These are phyloP conservation scores for Bombus terrestris DNA, from an alignment of 1,140 invertebrate genomes.

Conservation along the genomic window DNA sequence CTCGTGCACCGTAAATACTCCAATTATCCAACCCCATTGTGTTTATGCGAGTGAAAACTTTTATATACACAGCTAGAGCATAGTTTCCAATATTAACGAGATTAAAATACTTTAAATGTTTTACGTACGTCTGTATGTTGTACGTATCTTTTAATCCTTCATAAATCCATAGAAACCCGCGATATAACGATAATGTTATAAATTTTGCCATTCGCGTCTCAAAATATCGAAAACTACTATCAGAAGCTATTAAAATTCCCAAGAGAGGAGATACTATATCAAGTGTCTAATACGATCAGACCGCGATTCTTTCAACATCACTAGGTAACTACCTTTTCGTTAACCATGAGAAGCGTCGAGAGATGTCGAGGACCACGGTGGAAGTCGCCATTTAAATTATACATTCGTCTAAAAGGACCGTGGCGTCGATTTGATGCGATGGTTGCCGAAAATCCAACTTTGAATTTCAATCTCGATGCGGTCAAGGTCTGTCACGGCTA, in stretches of 20 bases:
- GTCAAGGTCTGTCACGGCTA: constrained; percentile 63
- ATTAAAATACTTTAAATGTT: no score
- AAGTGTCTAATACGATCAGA: no score
- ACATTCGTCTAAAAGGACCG: constrained; percentile 68
- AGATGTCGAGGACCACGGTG: constrained; percentile 63
- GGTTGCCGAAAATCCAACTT: constrained; percentile 69
- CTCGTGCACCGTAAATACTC: no score
- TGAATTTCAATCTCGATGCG: constrained; percentile 74
- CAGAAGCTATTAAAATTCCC: neutral
- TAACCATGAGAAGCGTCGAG: constrained; percentile 22
- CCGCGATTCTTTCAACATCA: neutral
- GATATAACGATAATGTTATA: no score
- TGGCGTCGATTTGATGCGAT: constrained; percentile 68
- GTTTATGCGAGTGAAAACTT: neutral
- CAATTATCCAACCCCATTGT: no score
- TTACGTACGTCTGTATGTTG: no score
- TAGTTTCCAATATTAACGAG: no score
- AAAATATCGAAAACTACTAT: no score
- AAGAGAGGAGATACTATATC: neutral
- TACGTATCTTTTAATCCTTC: no score
- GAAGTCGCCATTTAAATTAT: constrained; percentile 74
- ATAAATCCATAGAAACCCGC: no score
- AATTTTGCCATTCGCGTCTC: no score
- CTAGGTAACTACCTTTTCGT: constrained; percentile 10
- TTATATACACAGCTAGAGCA: no score